Base-by-base conservation (phyloP, 2,797 vertebrate genomes). In the Cyprinella venusta region DNA sequence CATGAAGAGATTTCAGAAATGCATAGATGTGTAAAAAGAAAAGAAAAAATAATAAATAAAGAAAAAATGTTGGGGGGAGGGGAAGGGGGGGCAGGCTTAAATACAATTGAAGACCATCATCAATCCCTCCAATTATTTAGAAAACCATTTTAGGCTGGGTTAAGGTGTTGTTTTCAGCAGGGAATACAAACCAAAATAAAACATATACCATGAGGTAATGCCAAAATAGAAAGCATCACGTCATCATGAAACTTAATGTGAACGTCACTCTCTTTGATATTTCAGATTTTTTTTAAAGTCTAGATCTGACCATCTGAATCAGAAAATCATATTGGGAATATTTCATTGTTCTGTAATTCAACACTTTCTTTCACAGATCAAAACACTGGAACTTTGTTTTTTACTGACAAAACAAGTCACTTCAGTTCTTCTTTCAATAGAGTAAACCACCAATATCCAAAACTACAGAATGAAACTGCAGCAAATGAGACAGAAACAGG, bases 11-110 rank as follows among this genome's bases (percentile, higher is more conserved):
- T 78, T 50, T 50, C 38, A 63, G 38, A 50, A 15, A n/a, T 48
- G 78, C 48, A 69, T 36, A 56, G 65, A 42, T 65, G 24, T 80
- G 21, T 76, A 19, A 18, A n/a, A n/a, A n/a, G 24, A 18, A 75
- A 19, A 38, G 10, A 74, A n/a, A 30, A 4, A 12, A 54, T 18
- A 13, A 45, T 15, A 38, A 30, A 54, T 38, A 3, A 74, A 54
- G 15, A 33, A 33, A 5, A 56, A 36, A 72, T 33, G 30, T 33
- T 6, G 59, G 24, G 13, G n/a, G n/a, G 1, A 5, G 24, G 24
- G 1, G 3, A 16, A 72, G 42, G 1, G 10, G 24, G 24, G 1
- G 3, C 24, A 72, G 42, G 10, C 19, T 74, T 1, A 40, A 76
- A 40, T 2, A 59, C 21, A n/a, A 76, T 6, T 24, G 15, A 24